A percentile compares a stretch with the other conserved stretches of the same genome.
Conservation (phyloP, 2,888 invertebrate genomes). For the Sturmia bella region DNA sequence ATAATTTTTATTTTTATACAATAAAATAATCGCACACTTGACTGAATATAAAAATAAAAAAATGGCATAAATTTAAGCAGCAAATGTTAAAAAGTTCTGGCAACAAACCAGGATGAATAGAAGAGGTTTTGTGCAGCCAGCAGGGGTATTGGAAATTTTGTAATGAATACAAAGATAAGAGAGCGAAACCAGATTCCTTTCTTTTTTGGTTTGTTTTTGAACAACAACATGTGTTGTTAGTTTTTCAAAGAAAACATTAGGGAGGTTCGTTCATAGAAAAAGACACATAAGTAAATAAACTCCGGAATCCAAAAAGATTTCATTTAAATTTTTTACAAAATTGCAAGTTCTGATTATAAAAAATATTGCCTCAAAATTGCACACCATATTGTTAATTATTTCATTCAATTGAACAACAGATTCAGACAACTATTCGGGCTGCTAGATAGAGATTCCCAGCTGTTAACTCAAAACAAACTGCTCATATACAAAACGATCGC, state of each 20-base stretch:
- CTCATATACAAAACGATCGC: no score
- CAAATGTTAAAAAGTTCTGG: slow-evolving; percentile 4
- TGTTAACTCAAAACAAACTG: no score
- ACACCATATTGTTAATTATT: no score
- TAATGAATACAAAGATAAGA: slow-evolving; percentile 9
- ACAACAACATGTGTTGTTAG: no score
- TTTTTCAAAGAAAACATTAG: slow-evolving; percentile 23
- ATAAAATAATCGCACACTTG: slow-evolving; percentile 62
- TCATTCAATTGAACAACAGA: no score
- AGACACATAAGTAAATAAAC: background rate
- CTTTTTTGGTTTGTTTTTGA: background rate
- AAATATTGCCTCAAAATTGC: background rate
- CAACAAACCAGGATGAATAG: background rate
- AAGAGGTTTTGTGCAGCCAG: slow-evolving; percentile 6
- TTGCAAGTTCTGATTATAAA: no score
- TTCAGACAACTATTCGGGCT: no score
- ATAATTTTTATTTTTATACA: slow-evolving; percentile 46
- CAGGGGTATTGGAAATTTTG: slow-evolving; percentile 22
- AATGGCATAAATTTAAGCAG: slow-evolving; percentile 20
- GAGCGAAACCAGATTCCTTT: slow-evolving; percentile 11
- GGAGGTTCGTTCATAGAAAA: slow-evolving; percentile 17
- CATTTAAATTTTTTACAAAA: no score
- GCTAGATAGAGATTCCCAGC: no score
- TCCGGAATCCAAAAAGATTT: no score
- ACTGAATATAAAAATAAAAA: slow-evolving; percentile 33